Percentiles rank a stretch among this genome's conserved stretches.
These are phyloP conservation scores for Cardiocondyla obscurior DNA, from an alignment of 1,140 invertebrate species.

Conservation along the genomic window DNA sequence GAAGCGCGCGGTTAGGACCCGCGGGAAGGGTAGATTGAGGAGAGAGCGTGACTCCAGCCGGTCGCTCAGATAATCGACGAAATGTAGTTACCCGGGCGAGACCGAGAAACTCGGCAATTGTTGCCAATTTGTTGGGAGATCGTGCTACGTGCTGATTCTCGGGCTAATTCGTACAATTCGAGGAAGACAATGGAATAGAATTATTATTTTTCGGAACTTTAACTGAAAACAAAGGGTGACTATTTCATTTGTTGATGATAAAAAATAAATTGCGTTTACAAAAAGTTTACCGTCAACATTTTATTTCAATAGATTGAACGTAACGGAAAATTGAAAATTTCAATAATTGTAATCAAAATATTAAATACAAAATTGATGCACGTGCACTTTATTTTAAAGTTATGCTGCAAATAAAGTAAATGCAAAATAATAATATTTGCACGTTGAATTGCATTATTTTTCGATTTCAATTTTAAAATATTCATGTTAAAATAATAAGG, in stretches of 20 bases:
- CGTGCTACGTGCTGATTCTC: not conserved
- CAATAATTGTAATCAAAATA: not conserved
- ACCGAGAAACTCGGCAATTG: not conserved
- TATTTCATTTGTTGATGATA: not conserved
- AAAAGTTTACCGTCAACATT: not conserved
- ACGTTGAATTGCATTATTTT: not conserved
- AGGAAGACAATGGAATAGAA: not conserved
- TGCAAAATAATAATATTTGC: not conserved
- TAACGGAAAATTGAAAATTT: not conserved
- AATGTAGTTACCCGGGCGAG: slow-evolving; percentile 32
- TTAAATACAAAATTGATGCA: not conserved
- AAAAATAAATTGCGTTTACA: not conserved
- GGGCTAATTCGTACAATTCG: slow-evolving; percentile 11
- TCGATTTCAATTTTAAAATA: not conserved
- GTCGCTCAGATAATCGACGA: slow-evolving; percentile 30
- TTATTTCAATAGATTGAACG: not conserved
- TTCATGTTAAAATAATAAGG: not conserved
- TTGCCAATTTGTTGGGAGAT: slow-evolving; percentile 1
- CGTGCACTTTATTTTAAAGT: not conserved
- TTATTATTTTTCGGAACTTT: not conserved
- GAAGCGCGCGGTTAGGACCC: slow-evolving; percentile 48
- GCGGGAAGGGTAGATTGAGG: slow-evolving; percentile 15
- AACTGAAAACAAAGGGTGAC: not conserved
- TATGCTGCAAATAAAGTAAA: not conserved
- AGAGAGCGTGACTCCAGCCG: slow-evolving; percentile 45